Evolutionary conservation across 2,888 invertebrate species (phyloP).

Genomic region (Tipula helvola): DNA sequence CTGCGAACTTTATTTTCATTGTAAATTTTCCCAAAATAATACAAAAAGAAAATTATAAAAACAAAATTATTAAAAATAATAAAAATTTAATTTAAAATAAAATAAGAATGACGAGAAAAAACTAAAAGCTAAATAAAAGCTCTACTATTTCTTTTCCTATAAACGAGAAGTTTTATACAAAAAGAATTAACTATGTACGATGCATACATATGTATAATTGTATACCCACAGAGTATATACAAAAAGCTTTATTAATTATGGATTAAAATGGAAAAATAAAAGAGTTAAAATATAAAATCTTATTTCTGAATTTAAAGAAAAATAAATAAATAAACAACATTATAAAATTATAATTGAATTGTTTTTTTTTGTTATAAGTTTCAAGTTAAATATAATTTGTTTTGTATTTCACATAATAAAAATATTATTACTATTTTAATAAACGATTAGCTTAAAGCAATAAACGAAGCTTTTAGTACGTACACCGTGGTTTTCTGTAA

Average conservation of each 20-base stretch:
- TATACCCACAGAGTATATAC: background rate
- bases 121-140: background rate
- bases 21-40: background rate
- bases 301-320: background rate
- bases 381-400: background rate
- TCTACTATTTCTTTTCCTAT: background rate
- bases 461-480: background rate
- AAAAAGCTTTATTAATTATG: background rate
- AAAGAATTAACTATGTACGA: background rate
- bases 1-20: background rate
- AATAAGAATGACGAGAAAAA: background rate
- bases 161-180: background rate
- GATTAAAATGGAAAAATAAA: background rate
- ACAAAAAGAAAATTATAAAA: background rate
- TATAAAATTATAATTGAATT: background rate
- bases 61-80: background rate
- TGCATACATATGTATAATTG: background rate
- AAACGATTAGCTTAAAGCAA: background rate
- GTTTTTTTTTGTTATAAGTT: background rate
- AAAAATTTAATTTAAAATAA: background rate
- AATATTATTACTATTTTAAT: background rate
- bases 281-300: background rate
- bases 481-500: background rate
- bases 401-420: background rate
- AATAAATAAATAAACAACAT: background rate